A percentile compares a stretch with the other conserved stretches of the same genome.
These are phyloP conservation scores for Pipra filicauda DNA, from an alignment of 2,113 vertebrate species.

Conservation along the genomic window DNA sequence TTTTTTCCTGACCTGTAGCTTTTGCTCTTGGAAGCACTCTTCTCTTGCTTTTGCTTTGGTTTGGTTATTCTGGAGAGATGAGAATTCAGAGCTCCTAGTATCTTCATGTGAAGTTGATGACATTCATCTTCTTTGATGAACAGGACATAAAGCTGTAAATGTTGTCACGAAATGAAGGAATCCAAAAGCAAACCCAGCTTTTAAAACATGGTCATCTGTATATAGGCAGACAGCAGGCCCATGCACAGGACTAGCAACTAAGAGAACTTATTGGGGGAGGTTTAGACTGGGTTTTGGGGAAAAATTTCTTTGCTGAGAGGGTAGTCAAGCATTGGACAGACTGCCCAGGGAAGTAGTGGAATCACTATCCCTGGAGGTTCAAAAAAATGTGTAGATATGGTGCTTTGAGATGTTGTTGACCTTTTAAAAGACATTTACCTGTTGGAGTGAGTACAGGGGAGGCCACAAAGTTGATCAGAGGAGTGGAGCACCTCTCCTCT, in stretches of 20 bases:
- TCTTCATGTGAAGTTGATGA: neutral
- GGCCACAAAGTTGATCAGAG: neutral
- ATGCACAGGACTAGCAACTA: neutral
- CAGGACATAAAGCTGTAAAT: neutral
- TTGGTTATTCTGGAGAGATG: neutral
- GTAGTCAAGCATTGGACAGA: neutral
- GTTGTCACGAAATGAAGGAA: neutral
- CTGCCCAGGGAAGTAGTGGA: neutral
- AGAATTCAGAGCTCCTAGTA: neutral
- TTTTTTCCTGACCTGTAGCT: neutral
- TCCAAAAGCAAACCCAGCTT: neutral
- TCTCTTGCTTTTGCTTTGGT: neutral
- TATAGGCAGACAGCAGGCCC: neutral
- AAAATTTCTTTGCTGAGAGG: neutral
- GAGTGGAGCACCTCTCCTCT: neutral
- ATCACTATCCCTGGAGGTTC: neutral
- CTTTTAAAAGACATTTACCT: neutral
- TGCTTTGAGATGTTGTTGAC: neutral
- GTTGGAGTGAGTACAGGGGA: neutral
- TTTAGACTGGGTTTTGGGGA: neutral
- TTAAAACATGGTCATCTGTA: neutral
- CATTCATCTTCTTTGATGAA: neutral
- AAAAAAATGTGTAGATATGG: neutral
- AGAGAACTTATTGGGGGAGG: neutral
- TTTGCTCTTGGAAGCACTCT: neutral